phyloP scores from a whole-genome alignment of 2,797 vertebrate genomes.

The Meda fulgida region DNA sequence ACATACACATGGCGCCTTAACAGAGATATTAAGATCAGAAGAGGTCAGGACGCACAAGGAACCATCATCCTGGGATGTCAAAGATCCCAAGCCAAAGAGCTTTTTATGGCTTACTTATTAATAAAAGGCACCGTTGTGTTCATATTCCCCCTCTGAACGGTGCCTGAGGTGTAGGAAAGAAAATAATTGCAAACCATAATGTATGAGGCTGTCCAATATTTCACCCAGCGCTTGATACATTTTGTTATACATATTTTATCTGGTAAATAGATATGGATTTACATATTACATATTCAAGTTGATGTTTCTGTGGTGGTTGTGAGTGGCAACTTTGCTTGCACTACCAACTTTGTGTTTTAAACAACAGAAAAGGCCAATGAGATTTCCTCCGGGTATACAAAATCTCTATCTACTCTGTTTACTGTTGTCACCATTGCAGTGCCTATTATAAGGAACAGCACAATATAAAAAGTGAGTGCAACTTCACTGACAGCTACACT shows the following conservation, averaged over 20 bases:
- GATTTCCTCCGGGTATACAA: conserved; percentile 50
- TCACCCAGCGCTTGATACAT: conserved; percentile 34
- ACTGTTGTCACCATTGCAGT: conserved; percentile 55
- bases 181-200: background rate
- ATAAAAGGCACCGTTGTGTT: conserved; percentile 62
- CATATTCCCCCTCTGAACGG: conserved; percentile 45
- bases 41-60: conserved; percentile 62
- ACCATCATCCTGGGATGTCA: conserved; percentile 65
- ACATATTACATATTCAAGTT: conserved; percentile 44
- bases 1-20: conserved; percentile 11
- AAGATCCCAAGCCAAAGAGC: conserved; percentile 68
- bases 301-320: conserved; percentile 13
- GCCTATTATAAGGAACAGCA: conserved; percentile 62
- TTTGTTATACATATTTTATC: conserved; percentile 7
- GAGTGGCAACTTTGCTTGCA: conserved; percentile 19
- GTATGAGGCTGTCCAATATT: background rate
- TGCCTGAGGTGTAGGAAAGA: background rate
- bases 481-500: conserved; percentile 55
- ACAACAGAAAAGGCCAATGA: conserved; percentile 36
- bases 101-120: conserved; percentile 74
- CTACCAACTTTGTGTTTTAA: conserved; percentile 41
- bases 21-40: conserved; percentile 60
- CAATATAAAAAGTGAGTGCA: conserved; percentile 56
- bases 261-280: conserved; percentile 22
- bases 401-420: conserved; percentile 53